These are phyloP conservation scores for Oostethus manadensis DNA, from an alignment of 2,113 vertebrate genomes.

Conservation along the genomic window DNA sequence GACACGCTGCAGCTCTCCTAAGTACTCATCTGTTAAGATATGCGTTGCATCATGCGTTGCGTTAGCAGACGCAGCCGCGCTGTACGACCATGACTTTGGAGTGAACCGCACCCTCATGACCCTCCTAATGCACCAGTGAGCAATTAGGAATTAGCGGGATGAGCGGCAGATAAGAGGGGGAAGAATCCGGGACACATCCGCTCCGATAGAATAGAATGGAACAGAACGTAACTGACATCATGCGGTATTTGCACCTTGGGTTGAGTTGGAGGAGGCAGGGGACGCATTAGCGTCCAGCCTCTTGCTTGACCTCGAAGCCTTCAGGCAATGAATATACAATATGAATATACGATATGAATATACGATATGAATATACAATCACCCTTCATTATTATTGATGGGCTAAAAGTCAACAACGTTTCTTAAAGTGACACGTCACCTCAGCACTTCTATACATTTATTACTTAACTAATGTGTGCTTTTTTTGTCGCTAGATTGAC, in stretches of 20 bases:
- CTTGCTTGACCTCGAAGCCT: constrained; percentile 14
- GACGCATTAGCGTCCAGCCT: constrained; percentile 7
- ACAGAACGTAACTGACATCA: background rate
- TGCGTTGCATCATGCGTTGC: constrained; percentile 18
- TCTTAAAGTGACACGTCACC: background rate
- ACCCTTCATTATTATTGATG: constrained; percentile 9
- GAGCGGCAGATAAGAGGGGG: constrained; percentile 12
- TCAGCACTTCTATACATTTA: background rate
- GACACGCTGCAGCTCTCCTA: too few species aligned
- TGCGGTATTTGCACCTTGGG: constrained; percentile 1
- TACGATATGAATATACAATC: constrained; percentile 12
- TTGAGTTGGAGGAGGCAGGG: background rate
- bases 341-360: too few species aligned
- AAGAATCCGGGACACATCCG: constrained; percentile 3
- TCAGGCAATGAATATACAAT: background rate
- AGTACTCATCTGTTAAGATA: too few species aligned
- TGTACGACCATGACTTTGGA: constrained; percentile 33
- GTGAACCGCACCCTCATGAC: constrained; percentile 25
- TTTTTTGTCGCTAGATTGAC: too few species aligned
- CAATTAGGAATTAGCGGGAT: constrained; percentile 35
- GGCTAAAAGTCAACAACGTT: background rate
- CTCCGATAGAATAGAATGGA: constrained; percentile 1
- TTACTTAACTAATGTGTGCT: too few species aligned
- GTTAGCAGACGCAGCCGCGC: constrained; percentile 20
- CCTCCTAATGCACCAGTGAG: constrained; percentile 20